Base-by-base conservation (phyloP, 2,888 invertebrate genomes). In the Imbricaverruca yamaguchii region DNA sequence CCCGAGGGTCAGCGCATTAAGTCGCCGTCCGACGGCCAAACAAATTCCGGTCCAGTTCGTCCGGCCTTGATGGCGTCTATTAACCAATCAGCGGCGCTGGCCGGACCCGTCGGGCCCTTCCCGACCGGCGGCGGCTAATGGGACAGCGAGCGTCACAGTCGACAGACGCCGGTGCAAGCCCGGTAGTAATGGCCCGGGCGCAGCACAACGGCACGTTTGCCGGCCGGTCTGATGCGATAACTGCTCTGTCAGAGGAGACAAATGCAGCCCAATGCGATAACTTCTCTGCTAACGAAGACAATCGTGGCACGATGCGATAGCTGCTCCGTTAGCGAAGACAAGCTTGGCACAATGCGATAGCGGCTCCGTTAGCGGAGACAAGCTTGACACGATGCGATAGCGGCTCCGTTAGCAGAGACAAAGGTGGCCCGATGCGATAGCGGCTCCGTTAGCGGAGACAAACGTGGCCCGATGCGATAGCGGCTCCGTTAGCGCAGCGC, bases 1-100 rank as follows among this genome's bases (percentile, higher is more conserved):
- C 74, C 74, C 21, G 74, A 21, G 74, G 74, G 65, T 23, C 55
- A 53, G 13, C 53, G 74, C 55, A 74, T 74, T 74, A 74, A 74
- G 55, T 74, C 74, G 23, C 55, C 53, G 74, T 12, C 55, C 11
- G 53, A 4, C 74, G 21, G 74, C 74, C 74, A 74, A 74, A 74
- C 74, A 74, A 74, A 74, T 74, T 74, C 74, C 74, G 74, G 53
- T 25, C 74, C 74, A 55, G 74, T 55, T 74, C 55, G 25, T 21
- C 12, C 74, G 55, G 21, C 55, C 21, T 55, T 74, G 55, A 74
- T 74, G 74, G 74, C 53, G 18, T 11, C 74, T 53, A 74, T 74
- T 74, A 55, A 15, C 59, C 59, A 59, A 59, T 59, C 59, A 59
- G 59, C 59, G 59, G 59, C 11, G 59, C 12, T n/a, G 39, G 21